Conservation (phyloP, 2,797 vertebrate genomes). For the Gymnothorax reevesii region DNA sequence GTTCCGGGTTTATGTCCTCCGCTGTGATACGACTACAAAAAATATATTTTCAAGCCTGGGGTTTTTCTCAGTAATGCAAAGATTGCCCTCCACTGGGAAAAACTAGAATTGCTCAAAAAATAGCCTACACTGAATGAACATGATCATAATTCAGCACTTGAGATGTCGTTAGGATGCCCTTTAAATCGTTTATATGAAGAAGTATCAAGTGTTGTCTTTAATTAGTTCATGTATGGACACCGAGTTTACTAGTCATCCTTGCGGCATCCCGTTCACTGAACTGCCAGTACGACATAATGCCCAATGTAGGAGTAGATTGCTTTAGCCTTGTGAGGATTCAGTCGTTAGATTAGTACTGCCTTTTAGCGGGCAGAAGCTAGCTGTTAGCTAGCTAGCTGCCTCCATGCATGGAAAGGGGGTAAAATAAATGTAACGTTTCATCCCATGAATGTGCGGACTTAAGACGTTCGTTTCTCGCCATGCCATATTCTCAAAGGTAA, state of each 20-base stretch:
- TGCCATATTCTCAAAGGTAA: neutral
- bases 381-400: neutral
- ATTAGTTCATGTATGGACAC: neutral
- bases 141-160: neutral
- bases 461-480: neutral
- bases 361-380: neutral
- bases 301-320: constrained; percentile 7
- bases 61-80: neutral
- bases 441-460: too few species aligned
- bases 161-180: neutral
- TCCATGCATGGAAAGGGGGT: neutral
- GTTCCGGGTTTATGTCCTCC: neutral
- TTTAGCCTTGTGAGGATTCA: constrained; percentile 14
- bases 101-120: neutral
- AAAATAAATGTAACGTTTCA: neutral
- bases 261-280: neutral
- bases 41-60: neutral
- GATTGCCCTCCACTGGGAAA: neutral
- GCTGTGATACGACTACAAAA: neutral
- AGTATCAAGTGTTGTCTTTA: neutral
- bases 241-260: neutral
- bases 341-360: constrained; percentile 26
- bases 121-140: neutral
- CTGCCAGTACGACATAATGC: neutral
- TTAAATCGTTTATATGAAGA: neutral